Evolutionary conservation across 2,113 vertebrate genomes (phyloP), one percentile per base, ranked within the genome.

Genomic region (Brienomyrus longianalis): DNA sequence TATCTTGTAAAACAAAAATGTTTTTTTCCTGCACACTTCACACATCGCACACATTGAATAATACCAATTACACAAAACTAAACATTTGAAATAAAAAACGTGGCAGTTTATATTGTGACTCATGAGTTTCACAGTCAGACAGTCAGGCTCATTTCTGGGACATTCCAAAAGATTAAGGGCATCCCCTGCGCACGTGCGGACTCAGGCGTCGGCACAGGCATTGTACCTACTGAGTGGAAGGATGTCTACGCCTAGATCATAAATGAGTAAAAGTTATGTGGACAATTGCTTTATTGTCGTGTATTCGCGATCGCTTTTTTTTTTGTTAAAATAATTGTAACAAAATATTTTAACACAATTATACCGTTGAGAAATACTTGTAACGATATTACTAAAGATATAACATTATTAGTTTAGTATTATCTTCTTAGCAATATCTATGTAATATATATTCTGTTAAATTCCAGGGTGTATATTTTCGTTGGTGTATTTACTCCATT

Each of bases 111-210:
- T 35, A 23, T 10, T 23, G 45, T 13, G 50, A 11, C 13, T 17
- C 51, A 56, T 27, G 21, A 35, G 39, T 31, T 54, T 39, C 7
- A 31, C 51, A 43, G 83, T 23, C 45, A n/a, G 45, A 31, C 51
- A 43, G 83, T 23, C 45, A n/a, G 45, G 45, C 83, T 84, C 7
- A 84, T 84, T 47, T 52, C 21, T 54, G 48, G 9, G 8, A 17
- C 13, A 52, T 86, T 50, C 85, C 31, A 19, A 52, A 17, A 52
- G 51, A 39, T 35, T 31, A 77, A 51, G 35, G 70, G 74, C n/a
- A 89, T 83, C 27, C 83, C 59, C 11, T 56, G 87, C 88, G 90
- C 87, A 74, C 90, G 90, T 90, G 90, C 90, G 47, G 77, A 84
- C 31, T 66, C 74, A 45, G 77, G 50, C 85, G 59, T 87, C 47